Evolutionary conservation across 2,888 invertebrate genomes (phyloP).

Genomic region (Acronicta alni): DNA sequence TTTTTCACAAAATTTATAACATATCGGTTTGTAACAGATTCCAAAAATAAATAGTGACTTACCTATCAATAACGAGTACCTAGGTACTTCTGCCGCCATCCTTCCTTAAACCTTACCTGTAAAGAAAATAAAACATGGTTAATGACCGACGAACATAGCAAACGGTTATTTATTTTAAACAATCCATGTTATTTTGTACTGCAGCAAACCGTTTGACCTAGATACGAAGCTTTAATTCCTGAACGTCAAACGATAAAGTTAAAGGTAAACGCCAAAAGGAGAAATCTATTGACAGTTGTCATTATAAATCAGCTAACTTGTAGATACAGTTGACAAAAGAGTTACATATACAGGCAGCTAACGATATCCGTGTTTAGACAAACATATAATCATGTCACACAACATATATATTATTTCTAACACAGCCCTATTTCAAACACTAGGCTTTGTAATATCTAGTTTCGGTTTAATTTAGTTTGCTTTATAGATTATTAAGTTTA

Average conservation of each 20-base stretch:
- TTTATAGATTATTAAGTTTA: no score
- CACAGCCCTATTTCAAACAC: no score
- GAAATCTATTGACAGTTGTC: slow-evolving; percentile 17
- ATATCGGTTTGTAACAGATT: no score
- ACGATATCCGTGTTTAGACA: no score
- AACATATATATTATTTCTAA: no score
- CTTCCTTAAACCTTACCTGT: slow-evolving; percentile 27
- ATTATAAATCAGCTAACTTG: slow-evolving; percentile 10
- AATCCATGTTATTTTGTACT: slow-evolving; percentile 28
- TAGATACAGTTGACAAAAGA: not conserved
- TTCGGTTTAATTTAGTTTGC: no score
- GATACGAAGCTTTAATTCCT: slow-evolving; percentile 35
- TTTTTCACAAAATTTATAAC: no score
- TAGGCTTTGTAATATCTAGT: no score
- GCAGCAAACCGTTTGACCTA: slow-evolving; percentile 33
- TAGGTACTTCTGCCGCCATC: not conserved
- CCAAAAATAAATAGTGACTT: not conserved
- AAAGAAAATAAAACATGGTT: slow-evolving; percentile 29
- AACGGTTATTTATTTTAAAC: slow-evolving; percentile 19
- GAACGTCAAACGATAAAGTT: slow-evolving; percentile 30
- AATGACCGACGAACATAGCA: not conserved
- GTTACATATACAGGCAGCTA: no score
- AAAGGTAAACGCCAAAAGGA: slow-evolving; percentile 29
- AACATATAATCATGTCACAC: no score
- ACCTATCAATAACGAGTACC: not conserved